These are phyloP conservation scores for Echinops telfairi DNA, from an alignment of 2,113 vertebrate genomes.

Conservation along the genomic window DNA sequence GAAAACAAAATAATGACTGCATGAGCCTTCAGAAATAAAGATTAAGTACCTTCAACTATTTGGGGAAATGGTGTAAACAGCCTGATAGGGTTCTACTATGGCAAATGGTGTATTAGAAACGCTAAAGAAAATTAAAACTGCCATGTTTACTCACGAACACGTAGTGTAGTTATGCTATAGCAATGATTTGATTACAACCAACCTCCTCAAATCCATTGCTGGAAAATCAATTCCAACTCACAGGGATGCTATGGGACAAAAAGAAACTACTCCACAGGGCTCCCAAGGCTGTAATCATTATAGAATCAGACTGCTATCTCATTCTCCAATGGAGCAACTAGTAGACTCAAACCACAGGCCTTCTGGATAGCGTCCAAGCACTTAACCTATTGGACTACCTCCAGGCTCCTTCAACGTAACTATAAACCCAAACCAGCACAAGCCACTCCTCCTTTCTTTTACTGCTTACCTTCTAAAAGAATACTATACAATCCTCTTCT, in stretches of 20 bases:
- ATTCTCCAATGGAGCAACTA: not conserved
- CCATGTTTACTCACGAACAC: not conserved
- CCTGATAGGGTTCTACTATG: conserved; percentile 38
- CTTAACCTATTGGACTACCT: not conserved
- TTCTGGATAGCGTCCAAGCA: not conserved
- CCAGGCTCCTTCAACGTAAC: not conserved
- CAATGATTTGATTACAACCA: not conserved
- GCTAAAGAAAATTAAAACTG: conserved; percentile 59
- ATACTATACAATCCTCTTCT: not conserved
- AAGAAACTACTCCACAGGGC: not conserved
- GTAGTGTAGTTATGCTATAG: not conserved
- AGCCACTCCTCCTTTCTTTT: conserved; percentile 42
- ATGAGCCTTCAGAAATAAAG: conserved; percentile 53
- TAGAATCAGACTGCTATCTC: not conserved
- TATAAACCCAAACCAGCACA: not conserved
- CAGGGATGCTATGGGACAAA: not conserved
- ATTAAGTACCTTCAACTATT: not conserved
- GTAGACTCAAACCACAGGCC: not conserved
- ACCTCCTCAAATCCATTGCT: not conserved
- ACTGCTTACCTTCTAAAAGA: conserved; percentile 69
- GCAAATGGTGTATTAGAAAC: not conserved
- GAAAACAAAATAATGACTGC: conserved; percentile 38
- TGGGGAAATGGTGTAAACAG: conserved; percentile 13
- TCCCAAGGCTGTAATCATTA: not conserved
- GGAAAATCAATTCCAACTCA: not conserved